phyloP scores from a whole-genome alignment of 2,797 vertebrate species.

The Meriones psammophilus region DNA sequence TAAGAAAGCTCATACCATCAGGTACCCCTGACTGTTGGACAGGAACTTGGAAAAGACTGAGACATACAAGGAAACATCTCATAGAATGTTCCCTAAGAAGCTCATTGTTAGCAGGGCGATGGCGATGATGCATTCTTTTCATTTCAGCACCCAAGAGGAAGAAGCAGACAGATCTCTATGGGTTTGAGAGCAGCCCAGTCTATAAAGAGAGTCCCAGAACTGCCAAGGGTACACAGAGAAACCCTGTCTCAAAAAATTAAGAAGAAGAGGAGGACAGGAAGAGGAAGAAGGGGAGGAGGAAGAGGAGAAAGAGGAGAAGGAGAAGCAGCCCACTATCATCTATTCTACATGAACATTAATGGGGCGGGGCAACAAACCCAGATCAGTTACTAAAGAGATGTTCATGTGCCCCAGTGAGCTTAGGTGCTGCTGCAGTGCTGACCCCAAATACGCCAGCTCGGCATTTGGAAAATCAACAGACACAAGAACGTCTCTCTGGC shows the following conservation, averaged over 20 bases:
- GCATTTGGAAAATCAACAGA: background rate
- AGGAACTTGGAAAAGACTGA: background rate
- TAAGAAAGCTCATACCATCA: background rate
- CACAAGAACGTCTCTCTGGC: background rate
- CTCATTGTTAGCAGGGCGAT: background rate
- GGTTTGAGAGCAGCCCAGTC: background rate
- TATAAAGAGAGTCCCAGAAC: background rate
- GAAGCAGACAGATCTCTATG: background rate
- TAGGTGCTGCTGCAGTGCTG: background rate
- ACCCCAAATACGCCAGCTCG: background rate
- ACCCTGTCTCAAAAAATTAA: background rate
- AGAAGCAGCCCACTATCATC: background rate
- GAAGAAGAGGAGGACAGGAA: background rate
- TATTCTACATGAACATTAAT: background rate
- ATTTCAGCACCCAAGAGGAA: background rate
- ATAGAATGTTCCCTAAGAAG: constrained; percentile 1
- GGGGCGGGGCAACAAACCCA: background rate
- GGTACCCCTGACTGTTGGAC: background rate
- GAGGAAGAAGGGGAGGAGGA: background rate
- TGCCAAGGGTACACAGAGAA: background rate
- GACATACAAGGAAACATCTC: background rate
- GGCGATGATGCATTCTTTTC: background rate
- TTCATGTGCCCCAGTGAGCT: background rate
- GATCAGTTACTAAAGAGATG: background rate
- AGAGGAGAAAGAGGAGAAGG: too few relatives aligned